Percentiles rank a stretch among this genome's conserved stretches.
Evolutionary conservation across 2,797 vertebrate species (phyloP).

Genomic region (Gallirallus australis): DNA sequence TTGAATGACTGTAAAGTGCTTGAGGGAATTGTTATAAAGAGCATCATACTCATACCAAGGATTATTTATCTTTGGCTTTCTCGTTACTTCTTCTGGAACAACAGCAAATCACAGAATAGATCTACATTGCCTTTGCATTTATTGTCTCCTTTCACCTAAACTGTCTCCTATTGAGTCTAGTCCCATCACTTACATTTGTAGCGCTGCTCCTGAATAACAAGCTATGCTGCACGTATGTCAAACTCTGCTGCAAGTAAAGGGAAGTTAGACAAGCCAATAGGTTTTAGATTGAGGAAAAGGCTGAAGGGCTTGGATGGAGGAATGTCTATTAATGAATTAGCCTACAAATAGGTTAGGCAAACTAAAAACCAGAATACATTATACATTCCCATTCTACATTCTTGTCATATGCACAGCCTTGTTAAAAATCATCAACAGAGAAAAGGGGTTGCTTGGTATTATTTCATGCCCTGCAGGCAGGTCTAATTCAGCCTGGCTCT

Average conservation of each 20-base stretch:
- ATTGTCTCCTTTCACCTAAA: not conserved
- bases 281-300: not conserved
- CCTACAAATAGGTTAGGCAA: not conserved
- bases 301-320: not conserved
- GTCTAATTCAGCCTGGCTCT: not conserved
- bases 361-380: not conserved
- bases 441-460: not conserved
- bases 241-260: not conserved
- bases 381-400: not conserved
- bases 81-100: not conserved
- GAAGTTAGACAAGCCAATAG: not conserved
- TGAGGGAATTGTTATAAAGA: not conserved
- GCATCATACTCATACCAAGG: not conserved
- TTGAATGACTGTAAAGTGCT: not conserved
- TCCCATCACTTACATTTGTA: not conserved
- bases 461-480: not conserved
- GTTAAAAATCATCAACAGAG: not conserved
- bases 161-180: not conserved
- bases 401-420: not conserved
- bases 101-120: not conserved
- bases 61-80: constrained; percentile 20
- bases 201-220: not conserved
- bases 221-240: not conserved
- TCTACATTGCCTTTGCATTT: not conserved
- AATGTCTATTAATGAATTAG: not conserved